phyloP scores from a whole-genome alignment of 2,888 invertebrate genomes.

The Melanostoma scalare region DNA sequence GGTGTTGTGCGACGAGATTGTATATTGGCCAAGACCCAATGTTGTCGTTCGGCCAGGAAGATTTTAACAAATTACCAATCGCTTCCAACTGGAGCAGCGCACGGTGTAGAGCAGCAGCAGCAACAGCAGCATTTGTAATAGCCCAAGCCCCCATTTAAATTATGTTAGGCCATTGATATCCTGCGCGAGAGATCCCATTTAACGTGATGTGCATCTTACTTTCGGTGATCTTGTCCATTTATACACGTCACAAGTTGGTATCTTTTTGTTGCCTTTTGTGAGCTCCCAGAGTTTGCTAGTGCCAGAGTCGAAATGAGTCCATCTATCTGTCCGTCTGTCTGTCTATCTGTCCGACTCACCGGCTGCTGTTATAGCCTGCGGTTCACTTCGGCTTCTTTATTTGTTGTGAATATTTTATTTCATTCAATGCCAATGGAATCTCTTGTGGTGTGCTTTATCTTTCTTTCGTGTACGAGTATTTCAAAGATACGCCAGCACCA shows the following conservation, averaged over 20 bases:
- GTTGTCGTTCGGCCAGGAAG: constrained; percentile 59
- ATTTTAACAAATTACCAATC: constrained; percentile 72
- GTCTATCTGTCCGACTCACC: constrained; percentile 30
- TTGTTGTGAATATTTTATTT: constrained; percentile 70
- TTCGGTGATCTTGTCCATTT: constrained; percentile 72
- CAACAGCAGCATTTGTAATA: constrained; percentile 48
- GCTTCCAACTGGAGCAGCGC: constrained; percentile 70
- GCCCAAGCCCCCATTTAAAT: constrained; percentile 62
- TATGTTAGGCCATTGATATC: constrained; percentile 69
- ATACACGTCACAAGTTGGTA: constrained; percentile 60
- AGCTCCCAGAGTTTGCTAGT: not conserved
- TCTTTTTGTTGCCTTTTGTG: constrained; percentile 7
- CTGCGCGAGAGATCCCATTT: constrained; percentile 71
- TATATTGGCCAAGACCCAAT: constrained; percentile 27
- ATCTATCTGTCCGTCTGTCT: constrained; percentile 24
- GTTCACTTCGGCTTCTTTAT: constrained; percentile 60
- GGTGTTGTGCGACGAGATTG: constrained; percentile 20
- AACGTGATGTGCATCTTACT: constrained; percentile 73
- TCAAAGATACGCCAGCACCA: constrained; percentile 28
- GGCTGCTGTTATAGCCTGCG: constrained; percentile 63
- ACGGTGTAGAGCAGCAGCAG: constrained; percentile 14
- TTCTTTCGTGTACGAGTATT: constrained; percentile 35
- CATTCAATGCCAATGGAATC: constrained; percentile 56
- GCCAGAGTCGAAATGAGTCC: not conserved
- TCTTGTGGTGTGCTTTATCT: constrained; percentile 69